Evolutionary conservation across 2,888 invertebrate genomes (phyloP).

Genomic region (Platycheirus rosarum): DNA sequence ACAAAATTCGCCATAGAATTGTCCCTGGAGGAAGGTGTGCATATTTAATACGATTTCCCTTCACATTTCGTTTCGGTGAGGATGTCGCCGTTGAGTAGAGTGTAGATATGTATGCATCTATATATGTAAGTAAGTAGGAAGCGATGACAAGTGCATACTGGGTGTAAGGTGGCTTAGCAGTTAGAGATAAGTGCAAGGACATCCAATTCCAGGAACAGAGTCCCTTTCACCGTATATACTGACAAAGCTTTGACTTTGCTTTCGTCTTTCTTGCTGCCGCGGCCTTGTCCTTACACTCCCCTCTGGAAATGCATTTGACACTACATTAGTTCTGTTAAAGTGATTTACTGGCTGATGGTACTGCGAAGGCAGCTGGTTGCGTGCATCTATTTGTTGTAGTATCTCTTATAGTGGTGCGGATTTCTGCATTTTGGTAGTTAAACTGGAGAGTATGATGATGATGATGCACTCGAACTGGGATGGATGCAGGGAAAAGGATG

Average conservation of each 20-base stretch:
- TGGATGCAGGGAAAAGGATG: too few species aligned
- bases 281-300: conserved; percentile 16
- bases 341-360: conserved; percentile 64
- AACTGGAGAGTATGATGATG: conserved; percentile 19
- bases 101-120: background rate
- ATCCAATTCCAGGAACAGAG: background rate
- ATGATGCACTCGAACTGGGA: too few species aligned
- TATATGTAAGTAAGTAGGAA: background rate
- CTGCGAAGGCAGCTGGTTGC: conserved; percentile 55
- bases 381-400: conserved; percentile 36
- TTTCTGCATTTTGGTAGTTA: conserved; percentile 2
- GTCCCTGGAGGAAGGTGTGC: conserved; percentile 66
- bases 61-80: conserved; percentile 26
- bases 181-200: background rate
- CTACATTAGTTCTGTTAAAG: conserved; percentile 65
- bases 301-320: conserved; percentile 69
- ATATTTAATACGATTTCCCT: conserved; percentile 71
- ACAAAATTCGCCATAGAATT: conserved; percentile 56
- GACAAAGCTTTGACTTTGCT: conserved; percentile 23
- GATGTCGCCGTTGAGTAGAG: background rate
- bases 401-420: conserved; percentile 33
- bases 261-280: background rate
- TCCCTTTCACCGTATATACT: conserved; percentile 35
- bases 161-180: conserved; percentile 3
- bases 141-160: conserved; percentile 57